phyloP scores from a whole-genome alignment of 2,888 invertebrate genomes.

The Aporophyla lueneburgensis region DNA sequence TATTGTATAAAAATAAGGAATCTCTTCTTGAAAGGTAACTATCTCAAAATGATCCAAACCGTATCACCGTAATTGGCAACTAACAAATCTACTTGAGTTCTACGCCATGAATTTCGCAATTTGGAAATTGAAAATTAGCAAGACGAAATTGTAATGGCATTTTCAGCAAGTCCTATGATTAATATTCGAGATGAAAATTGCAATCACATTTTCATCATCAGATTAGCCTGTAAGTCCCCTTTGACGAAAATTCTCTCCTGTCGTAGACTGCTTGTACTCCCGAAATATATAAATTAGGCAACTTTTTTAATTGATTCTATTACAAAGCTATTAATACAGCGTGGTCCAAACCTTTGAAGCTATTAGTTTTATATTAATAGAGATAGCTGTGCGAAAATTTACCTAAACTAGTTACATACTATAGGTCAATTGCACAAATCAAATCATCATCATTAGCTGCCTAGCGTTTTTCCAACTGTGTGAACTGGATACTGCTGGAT shows the following conservation, averaged over 20 bases:
- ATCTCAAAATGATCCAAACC: not conserved
- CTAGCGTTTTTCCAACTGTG: too few species aligned
- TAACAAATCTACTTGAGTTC: slow-evolving; percentile 25
- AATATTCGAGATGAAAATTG: slow-evolving; percentile 30
- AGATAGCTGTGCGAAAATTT: too few species aligned
- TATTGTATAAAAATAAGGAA: too few species aligned
- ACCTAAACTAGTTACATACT: too few species aligned
- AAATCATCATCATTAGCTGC: too few species aligned
- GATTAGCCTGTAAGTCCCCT: not conserved
- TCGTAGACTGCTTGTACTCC: not conserved
- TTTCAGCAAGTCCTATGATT: slow-evolving; percentile 20
- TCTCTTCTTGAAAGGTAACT: too few species aligned
- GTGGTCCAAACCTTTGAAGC: too few species aligned
- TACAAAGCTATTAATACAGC: too few species aligned
- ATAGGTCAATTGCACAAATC: too few species aligned
- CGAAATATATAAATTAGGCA: too few species aligned
- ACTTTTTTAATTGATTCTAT: not conserved
- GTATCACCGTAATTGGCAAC: slow-evolving; percentile 21
- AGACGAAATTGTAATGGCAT: slow-evolving; percentile 25
- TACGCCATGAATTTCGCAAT: slow-evolving; percentile 16
- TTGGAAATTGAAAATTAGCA: slow-evolving; percentile 49
- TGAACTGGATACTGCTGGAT: too few species aligned
- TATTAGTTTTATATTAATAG: too few species aligned
- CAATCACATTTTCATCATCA: slow-evolving; percentile 18
- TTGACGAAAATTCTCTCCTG: not conserved